Conservation (phyloP, 2,113 vertebrate genomes). For the Oreochromis tanganicae region DNA sequence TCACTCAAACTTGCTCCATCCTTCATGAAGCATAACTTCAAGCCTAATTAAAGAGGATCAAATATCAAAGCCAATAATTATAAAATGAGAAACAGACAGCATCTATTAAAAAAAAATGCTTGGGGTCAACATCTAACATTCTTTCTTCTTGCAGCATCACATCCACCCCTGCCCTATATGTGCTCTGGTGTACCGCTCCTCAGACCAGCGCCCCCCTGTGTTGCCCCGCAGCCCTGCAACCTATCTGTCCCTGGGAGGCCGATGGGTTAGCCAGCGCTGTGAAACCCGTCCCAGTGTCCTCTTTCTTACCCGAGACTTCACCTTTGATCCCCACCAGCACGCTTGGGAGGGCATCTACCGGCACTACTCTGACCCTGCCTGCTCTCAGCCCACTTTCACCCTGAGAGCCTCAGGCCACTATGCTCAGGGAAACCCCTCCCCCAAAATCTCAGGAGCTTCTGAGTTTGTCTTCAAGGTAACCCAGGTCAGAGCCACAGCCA, state of each 20-base stretch:
- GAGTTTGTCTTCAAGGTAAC: constrained; percentile 84
- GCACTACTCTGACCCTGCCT: constrained; percentile 83
- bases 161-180: constrained; percentile 81
- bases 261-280: constrained; percentile 81
- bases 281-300: constrained; percentile 82
- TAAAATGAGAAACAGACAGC: not conserved
- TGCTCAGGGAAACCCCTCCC: constrained; percentile 70
- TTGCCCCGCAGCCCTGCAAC: constrained; percentile 51
- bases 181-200: constrained; percentile 72
- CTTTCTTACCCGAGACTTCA: constrained; percentile 84
- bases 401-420: constrained; percentile 80
- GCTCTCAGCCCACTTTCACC: constrained; percentile 81
- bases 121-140: not conserved
- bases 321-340: constrained; percentile 70
- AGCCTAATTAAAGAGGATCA: not conserved
- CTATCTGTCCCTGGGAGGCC: constrained; percentile 70
- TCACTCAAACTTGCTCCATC: not conserved
- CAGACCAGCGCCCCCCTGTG: constrained; percentile 77
- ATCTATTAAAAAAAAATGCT: not conserved
- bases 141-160: constrained; percentile 75
- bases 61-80: not conserved
- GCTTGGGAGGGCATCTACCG: constrained; percentile 83
- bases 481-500: constrained; percentile 70
- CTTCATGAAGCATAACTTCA: not conserved
- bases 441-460: constrained; percentile 69